Percentiles rank a stretch among this genome's conserved stretches.
Evolutionary conservation across 1,140 invertebrate genomes (phyloP).

Genomic region (Subanguina moxae): DNA sequence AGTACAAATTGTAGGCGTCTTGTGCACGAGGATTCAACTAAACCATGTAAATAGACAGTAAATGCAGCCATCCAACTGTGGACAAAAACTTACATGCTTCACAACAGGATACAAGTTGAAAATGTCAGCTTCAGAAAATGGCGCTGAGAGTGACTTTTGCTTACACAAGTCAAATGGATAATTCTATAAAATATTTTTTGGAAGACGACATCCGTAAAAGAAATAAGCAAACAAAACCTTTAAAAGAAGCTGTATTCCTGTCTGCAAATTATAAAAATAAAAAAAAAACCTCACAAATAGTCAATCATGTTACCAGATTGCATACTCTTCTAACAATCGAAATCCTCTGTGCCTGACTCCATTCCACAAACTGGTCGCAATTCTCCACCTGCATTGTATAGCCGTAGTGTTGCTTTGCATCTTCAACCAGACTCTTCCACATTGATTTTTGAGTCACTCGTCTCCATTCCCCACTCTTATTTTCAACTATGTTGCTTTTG

Average conservation of each 20-base stretch:
- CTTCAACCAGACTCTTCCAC: slow-evolving; percentile 24
- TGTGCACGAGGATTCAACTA: slow-evolving; percentile 30
- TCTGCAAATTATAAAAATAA: slow-evolving; percentile 7
- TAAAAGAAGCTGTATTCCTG: too few relatives aligned
- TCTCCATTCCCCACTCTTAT: slow-evolving; percentile 22
- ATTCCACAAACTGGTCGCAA: slow-evolving; percentile 33
- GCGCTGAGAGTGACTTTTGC: slow-evolving; percentile 12
- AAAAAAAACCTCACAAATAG: too few relatives aligned
- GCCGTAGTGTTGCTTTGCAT: slow-evolving; percentile 20
- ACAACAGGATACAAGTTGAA: slow-evolving; percentile 28
- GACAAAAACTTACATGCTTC: slow-evolving; percentile 13
- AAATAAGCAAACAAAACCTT: too few relatives aligned
- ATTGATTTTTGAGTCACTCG: slow-evolving; percentile 19
- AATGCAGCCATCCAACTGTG: background rate
- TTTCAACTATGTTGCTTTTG: background rate
- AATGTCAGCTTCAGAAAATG: slow-evolving; percentile 28
- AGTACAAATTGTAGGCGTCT: slow-evolving; percentile 29
- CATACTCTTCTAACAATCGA: slow-evolving; percentile 30
- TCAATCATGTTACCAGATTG: too few relatives aligned
- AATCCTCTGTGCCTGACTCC: slow-evolving; percentile 23
- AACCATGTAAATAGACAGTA: background rate
- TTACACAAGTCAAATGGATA: slow-evolving; percentile 22
- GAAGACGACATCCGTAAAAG: background rate
- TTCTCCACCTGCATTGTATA: slow-evolving; percentile 15
- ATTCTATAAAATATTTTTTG: slow-evolving; percentile 20